These are phyloP conservation scores for Lepidotrigona ventralis DNA, from an alignment of 1,140 invertebrate species.

Conservation along the genomic window DNA sequence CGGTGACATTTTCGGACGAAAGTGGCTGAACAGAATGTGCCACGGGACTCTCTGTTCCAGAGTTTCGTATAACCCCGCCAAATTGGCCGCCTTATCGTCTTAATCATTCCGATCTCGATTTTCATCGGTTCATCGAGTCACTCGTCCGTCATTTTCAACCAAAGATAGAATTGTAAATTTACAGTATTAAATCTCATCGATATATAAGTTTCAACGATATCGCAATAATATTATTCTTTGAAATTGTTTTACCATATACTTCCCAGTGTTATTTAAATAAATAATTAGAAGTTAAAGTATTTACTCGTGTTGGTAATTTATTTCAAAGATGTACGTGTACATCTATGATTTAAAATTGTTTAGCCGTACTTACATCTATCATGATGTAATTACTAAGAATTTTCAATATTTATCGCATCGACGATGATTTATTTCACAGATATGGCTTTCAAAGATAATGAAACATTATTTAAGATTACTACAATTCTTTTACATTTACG, in stretches of 20 bases:
- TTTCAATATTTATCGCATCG: background rate
- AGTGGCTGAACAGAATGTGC: background rate
- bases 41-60: background rate
- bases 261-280: no score
- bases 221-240: no score
- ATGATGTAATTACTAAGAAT: background rate
- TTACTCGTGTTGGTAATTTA: no score
- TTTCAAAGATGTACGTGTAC: no score
- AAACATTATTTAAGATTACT: background rate
- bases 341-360: background rate
- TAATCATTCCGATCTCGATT: background rate
- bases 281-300: no score
- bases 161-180: background rate
- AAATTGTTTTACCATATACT: no score
- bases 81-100: constrained; percentile 14
- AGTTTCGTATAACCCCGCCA: background rate
- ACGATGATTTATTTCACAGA: background rate
- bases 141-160: background rate
- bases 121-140: background rate
- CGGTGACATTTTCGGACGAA: constrained; percentile 58
- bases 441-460: background rate
- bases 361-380: background rate
- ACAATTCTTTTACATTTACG: background rate
- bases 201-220: no score
- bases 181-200: no score